Base-by-base conservation (phyloP, 2,113 vertebrate genomes). In the Callorhinus ursinus region DNA sequence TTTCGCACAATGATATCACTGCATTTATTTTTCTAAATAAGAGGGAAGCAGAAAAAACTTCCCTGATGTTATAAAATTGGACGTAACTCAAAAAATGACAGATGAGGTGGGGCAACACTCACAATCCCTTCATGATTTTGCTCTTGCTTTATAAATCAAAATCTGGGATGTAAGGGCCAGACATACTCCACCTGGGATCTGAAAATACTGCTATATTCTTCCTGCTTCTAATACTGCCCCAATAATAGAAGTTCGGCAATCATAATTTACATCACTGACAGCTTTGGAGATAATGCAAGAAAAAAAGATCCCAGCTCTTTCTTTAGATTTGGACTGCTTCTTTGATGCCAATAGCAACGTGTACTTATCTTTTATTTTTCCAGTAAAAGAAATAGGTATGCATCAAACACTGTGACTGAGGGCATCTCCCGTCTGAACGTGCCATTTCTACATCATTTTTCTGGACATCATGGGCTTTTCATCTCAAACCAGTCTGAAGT, bases 91-190 rank as follows among this genome's bases (percentile, higher is more conserved):
- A 81, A 90, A 97, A 98, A 85, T 4, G 16, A 97, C 90, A 96
- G 96, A 95, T 39, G 80, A 24, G 76, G 80, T 95, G 81, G 83
- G 51, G 72, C 80, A 97, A 84, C 39, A 55, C 15, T 71, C 92
- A 84, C 59, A 87, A 81, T 81, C 92, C 90, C 82, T 93, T 77
- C 31, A 65, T 49, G 31, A 94, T 53, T 85, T 63, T 80, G 24
- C 59, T 85, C 69, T 93, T 91, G 36, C 65, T 65, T 96, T 93
- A 76, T 88, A 97, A 98, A 97, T 96, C 96, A 97, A 97, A 98
- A 81, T 90, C 95, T 0, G 0, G 14, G 71, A 77, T 85, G 5
- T 84, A 90, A 81, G 24, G 87, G 67, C 59, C 72, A 86, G 61
- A 69, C 59, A 96, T 21, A 95, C 88, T 87, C 93, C 91, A 86